phyloP scores from a whole-genome alignment of 2,888 invertebrate species.

The Sarcophaga subvicina region DNA sequence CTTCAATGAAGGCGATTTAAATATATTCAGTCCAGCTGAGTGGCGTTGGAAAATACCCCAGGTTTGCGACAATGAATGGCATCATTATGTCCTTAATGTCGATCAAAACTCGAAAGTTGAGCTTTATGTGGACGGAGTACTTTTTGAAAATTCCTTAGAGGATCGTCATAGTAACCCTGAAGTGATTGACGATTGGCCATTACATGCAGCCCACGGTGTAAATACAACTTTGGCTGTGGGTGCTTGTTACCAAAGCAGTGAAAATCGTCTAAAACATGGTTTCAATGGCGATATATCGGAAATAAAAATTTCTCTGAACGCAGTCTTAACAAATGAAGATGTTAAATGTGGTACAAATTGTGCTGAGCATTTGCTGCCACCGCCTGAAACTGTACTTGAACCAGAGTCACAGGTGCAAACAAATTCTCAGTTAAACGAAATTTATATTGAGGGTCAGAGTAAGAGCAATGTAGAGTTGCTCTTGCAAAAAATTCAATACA shows the following conservation, averaged over 20 bases:
- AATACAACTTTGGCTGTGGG: constrained; percentile 97
- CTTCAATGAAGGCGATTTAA: constrained; percentile 95
- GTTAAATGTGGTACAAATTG: constrained; percentile 80
- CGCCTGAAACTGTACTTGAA: constrained; percentile 88
- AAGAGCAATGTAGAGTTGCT: constrained; percentile 94
- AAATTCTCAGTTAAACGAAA: constrained; percentile 86
- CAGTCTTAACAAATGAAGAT: constrained; percentile 76
- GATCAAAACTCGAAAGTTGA: constrained; percentile 90
- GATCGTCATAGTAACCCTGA: constrained; percentile 91
- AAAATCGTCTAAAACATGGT: constrained; percentile 92
- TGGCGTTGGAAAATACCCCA: constrained; percentile 99
- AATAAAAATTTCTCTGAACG: constrained; percentile 78
- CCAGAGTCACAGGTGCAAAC: constrained; percentile 90
- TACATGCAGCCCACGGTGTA: constrained; percentile 96
- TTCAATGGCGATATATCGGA: constrained; percentile 82
- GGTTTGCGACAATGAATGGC: constrained; percentile 99
- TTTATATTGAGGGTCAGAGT: constrained; percentile 95
- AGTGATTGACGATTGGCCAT: constrained; percentile 99
- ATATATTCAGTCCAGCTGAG: constrained; percentile 98
- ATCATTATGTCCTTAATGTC: constrained; percentile 97
- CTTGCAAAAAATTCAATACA: constrained; percentile 93
- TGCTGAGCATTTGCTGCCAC: constrained; percentile 81
- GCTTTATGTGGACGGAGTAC: constrained; percentile 92
- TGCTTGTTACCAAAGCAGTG: constrained; percentile 99
- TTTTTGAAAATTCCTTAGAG: constrained; percentile 81